Conservation (phyloP, 1,140 invertebrate genomes). For the Micrasema longulum region DNA sequence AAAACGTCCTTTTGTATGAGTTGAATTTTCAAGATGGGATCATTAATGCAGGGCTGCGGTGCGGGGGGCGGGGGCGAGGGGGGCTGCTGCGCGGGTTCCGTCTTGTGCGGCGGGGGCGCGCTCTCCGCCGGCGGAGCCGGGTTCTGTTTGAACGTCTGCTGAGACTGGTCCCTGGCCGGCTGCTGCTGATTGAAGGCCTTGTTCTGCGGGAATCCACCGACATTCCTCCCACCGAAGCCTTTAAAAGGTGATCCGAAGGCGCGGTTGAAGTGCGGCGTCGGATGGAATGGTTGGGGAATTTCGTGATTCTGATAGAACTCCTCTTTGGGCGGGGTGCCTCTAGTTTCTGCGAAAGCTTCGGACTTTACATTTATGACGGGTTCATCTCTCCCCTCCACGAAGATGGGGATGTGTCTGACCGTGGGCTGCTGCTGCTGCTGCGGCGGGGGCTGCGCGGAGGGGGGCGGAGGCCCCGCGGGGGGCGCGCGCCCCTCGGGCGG, state of each 20-base stretch:
- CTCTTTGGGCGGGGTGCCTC: constrained; percentile 59
- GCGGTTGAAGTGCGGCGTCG: constrained; percentile 61
- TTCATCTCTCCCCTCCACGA: constrained; percentile 84
- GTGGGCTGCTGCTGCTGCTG: constrained; percentile 52
- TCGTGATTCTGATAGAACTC: constrained; percentile 62
- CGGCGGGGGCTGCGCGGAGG: constrained; percentile 47
- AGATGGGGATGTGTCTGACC: constrained; percentile 88
- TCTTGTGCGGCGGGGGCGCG: constrained; percentile 56
- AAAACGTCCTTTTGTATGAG: constrained; percentile 84
- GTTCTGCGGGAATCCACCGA: constrained; percentile 59
- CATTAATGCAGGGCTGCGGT: constrained; percentile 69
- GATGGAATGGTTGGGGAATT: constrained; percentile 58
- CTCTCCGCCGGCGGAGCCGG: constrained; percentile 54
- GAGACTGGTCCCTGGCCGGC: constrained; percentile 55
- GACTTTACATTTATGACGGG: constrained; percentile 71
- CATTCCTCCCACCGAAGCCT: constrained; percentile 56
- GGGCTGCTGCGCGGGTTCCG: constrained; percentile 58
- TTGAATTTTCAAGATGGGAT: constrained; percentile 83
- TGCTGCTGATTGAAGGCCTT: constrained; percentile 60
- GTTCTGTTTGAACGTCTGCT: constrained; percentile 56
- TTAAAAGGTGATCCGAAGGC: constrained; percentile 63
- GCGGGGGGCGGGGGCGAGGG: constrained; percentile 57
- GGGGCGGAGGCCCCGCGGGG: constrained; percentile 56
- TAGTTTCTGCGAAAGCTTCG: constrained; percentile 61
- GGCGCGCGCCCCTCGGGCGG: constrained; percentile 68